Base-by-base conservation (phyloP, 1,140 invertebrate genomes). In the Penaeus indicus region DNA sequence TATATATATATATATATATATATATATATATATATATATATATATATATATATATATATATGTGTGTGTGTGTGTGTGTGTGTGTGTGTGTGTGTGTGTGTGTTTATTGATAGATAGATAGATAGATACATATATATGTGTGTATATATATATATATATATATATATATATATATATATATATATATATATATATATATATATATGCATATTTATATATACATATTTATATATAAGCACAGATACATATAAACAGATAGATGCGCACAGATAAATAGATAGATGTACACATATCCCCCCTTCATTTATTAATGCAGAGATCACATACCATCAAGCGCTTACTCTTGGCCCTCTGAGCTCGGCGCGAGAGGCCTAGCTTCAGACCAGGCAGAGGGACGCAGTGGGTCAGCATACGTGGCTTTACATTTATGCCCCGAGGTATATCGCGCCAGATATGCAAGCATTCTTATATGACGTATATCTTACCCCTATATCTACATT, bases 1-100 rank as follows among this genome's bases (percentile, higher is more conserved):
- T 25, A 75, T 75, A 32, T 75, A 75, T 75, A 25, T 75, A 75
- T 32, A 75, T 25, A 75, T 75, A 75, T 75, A 75, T 75, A 75
- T 22, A 75, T 75, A 75, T n/a, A 25, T 75, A 75, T 72, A 72
- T 72, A 72, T 27, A 25, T 75, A 75, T 27, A 32, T 75, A 27
- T 27, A 32, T 75, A 32, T 75, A 32, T 75, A 75, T 75, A 32
- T 75, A 32, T 75, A 75, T 75, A 75, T 75, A 75, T 32, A 75
- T 75, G 27, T 75, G 27, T 75, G 27, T 25, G 27, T 75, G 27
- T 75, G 4, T 32, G 27, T 72, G 4, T 72, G 27, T 72, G 3
- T 72, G n/a, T 72, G n/a, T 72, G n/a, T 72, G n/a, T 72, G 0
- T 72, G 10, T 72, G 4, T 72, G 10, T 72, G 27, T 72, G n/a